phyloP scores from a whole-genome alignment of 2,797 vertebrate species.

The Acanthornis magna region DNA sequence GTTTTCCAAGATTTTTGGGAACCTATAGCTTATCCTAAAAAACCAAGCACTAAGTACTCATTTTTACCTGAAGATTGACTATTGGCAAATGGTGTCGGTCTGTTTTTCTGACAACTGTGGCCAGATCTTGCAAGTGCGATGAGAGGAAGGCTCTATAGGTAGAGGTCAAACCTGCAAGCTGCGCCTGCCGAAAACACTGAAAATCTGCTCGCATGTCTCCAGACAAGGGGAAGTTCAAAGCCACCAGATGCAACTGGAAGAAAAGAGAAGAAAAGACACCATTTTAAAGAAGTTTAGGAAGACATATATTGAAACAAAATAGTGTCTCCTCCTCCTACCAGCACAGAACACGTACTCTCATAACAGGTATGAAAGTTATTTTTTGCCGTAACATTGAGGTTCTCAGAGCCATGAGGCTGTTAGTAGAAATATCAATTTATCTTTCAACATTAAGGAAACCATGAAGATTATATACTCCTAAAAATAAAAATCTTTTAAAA shows the following conservation, averaged over 20 bases:
- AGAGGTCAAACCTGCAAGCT: conserved; percentile 84
- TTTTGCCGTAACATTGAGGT: background rate
- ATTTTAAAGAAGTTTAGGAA: background rate
- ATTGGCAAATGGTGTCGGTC: conserved; percentile 85
- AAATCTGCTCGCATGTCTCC: conserved; percentile 87
- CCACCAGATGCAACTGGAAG: conserved; percentile 88
- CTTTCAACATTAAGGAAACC: background rate
- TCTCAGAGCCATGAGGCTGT: background rate
- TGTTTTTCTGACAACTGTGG: conserved; percentile 86
- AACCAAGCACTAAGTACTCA: background rate
- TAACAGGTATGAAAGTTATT: background rate
- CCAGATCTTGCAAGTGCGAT: conserved; percentile 90
- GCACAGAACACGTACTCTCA: background rate
- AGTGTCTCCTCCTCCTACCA: background rate
- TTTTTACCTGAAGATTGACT: conserved; percentile 91
- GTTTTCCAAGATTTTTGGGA: background rate
- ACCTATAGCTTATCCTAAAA: background rate
- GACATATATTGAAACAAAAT: background rate
- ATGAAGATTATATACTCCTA: background rate
- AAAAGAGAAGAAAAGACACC: background rate
- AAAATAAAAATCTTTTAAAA: background rate
- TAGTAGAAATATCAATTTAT: background rate
- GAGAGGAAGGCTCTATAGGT: conserved; percentile 93
- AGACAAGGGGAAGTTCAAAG: conserved; percentile 87
- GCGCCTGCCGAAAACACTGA: conserved; percentile 91